These are phyloP conservation scores for Callyntrura sp. DNA, from an alignment of 2,888 invertebrate genomes.

Conservation along the genomic window DNA sequence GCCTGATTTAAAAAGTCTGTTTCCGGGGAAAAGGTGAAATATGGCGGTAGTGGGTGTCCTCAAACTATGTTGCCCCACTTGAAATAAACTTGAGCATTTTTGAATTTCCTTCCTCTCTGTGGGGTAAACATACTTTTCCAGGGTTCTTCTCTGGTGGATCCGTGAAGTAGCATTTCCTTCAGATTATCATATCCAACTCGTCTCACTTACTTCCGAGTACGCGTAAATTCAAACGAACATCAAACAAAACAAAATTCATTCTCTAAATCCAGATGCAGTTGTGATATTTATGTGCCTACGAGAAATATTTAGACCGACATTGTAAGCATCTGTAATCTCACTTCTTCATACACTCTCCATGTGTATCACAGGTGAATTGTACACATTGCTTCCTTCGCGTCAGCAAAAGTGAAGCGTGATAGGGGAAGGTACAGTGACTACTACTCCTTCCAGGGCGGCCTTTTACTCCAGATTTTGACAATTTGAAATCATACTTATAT, in stretches of 20 bases:
- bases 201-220: background rate
- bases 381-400: background rate
- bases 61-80: background rate
- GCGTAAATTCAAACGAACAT: background rate
- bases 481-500: constrained; percentile 18
- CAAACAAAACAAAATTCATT: background rate
- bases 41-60: background rate
- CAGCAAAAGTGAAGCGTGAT: background rate
- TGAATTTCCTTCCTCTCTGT: background rate
- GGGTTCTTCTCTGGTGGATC: background rate
- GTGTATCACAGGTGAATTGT: background rate
- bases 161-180: background rate
- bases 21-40: background rate
- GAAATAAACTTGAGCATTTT: constrained; percentile 5
- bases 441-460: background rate
- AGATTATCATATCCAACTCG: constrained; percentile 5
- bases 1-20: background rate
- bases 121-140: background rate
- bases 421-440: background rate
- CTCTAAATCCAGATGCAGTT: background rate
- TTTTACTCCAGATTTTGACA: constrained; percentile 44
- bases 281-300: background rate
- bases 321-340: constrained; percentile 20
- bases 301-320: constrained; percentile 24
- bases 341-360: background rate